Evolutionary conservation across 64 coral and sea anemone genomes (phyloP).

Genomic region (Actinia equina): DNA sequence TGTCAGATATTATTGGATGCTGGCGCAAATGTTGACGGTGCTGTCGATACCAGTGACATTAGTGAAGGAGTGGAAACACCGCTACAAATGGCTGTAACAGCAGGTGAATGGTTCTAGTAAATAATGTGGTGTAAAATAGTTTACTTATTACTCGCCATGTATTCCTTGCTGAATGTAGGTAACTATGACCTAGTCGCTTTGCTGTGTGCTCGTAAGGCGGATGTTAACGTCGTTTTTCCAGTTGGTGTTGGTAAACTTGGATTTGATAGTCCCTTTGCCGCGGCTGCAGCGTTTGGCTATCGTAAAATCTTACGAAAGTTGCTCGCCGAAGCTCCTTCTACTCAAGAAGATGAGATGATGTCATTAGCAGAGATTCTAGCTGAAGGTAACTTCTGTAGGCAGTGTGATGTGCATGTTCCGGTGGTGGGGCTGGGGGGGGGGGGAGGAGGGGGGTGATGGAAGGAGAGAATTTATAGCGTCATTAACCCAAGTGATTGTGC

Average conservation of each 20-base stretch:
- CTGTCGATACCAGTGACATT: slow-evolving; percentile 12
- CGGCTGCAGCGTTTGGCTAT: slow-evolving; percentile 70
- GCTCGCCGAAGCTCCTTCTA: slow-evolving; percentile 52
- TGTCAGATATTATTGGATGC: slow-evolving; percentile 79
- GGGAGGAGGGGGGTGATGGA: too few species aligned
- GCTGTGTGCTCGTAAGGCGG: slow-evolving; percentile 50
- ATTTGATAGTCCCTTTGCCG: slow-evolving; percentile 74
- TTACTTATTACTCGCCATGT: too few species aligned
- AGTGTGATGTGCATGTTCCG: too few species aligned
- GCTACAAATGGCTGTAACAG: slow-evolving; percentile 60
- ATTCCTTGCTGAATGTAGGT: slow-evolving; percentile 20
- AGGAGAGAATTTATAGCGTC: too few species aligned
- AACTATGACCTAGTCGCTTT: slow-evolving; percentile 68
- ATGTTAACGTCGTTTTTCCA: slow-evolving; percentile 39
- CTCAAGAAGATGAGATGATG: slow-evolving; percentile 63
- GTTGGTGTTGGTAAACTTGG: slow-evolving; percentile 33
- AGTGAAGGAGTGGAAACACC: slow-evolving; percentile 55
- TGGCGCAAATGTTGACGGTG: slow-evolving; percentile 69
- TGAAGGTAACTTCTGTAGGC: slow-evolving; percentile 34
- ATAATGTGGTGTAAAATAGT: too few species aligned
- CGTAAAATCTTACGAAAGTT: slow-evolving; percentile 67
- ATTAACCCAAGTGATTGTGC: too few species aligned
- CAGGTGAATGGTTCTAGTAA: slow-evolving; percentile 35
- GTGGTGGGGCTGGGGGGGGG: too few species aligned
- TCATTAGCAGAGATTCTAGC: slow-evolving; percentile 75